Evolutionary conservation across 2,113 vertebrate genomes (phyloP).

Genomic region (Dolichallabes microphthalmus): DNA sequence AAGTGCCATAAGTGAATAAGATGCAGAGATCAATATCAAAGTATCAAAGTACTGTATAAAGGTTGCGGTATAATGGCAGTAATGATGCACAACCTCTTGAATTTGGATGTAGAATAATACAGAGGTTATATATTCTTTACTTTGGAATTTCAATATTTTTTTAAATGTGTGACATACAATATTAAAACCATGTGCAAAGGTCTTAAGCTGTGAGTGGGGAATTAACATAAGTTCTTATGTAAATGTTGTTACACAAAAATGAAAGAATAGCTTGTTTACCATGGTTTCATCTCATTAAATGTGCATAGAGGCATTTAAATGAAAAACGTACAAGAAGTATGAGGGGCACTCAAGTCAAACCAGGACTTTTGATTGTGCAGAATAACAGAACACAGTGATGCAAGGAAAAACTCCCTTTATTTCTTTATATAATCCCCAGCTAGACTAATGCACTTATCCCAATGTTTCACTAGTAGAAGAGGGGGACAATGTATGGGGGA

Average conservation of each 20-base stretch:
- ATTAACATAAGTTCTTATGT: neutral
- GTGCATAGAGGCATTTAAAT: neutral
- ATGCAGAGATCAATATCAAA: neutral
- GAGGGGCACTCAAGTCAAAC: too few relatives aligned
- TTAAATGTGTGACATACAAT: neutral
- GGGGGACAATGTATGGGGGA: too few relatives aligned
- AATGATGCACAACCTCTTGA: neutral
- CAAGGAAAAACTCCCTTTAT: too few relatives aligned
- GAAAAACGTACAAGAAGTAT: too few relatives aligned
- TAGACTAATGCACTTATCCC: too few relatives aligned
- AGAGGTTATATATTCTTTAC: neutral
- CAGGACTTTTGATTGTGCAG: too few relatives aligned
- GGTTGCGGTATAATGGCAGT: neutral
- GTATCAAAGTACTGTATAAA: neutral
- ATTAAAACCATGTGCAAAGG: neutral
- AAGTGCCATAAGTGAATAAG: neutral
- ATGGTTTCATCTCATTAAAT: neutral
- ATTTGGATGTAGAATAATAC: neutral
- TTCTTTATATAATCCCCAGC: too few relatives aligned
- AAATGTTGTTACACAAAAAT: neutral
- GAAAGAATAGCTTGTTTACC: neutral
- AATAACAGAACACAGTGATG: too few relatives aligned
- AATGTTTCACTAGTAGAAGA: too few relatives aligned
- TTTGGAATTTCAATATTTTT: neutral
- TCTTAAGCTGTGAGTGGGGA: too few relatives aligned